Base-by-base conservation (phyloP, 2,888 invertebrate genomes). In the Diaphora mendica region DNA sequence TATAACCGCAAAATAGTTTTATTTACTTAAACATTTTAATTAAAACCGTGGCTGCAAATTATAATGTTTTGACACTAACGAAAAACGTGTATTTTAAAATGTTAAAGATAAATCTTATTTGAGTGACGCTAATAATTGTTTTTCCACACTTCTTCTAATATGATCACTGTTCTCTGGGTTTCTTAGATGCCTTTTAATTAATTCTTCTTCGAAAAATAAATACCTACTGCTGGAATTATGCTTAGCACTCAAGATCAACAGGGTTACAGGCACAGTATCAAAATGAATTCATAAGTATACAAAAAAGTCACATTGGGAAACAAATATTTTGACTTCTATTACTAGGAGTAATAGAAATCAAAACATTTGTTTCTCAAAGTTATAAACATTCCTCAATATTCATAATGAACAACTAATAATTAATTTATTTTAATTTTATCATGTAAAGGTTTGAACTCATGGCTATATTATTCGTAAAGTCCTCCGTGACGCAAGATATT, bases 41-140 rank as follows among this genome's bases (percentile, higher is more conserved):
- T 69, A 74, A 64, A 51, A 64, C 55, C 76, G 83, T 70, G 85
- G 85, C 77, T 81, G 48, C 15, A 33, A 59, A 42, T 26, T 68
- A 68, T 23, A 51, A 5, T 67, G 35, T 35, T 26, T 48, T 17
- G 62, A 67, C 33, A 68, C n/a, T 33, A 26, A 67, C 67, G 11
- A 67, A 30, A 66, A 66, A 66, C 26, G 39, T 39, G 39, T 39
- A 39, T 39, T 39, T 11, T 39, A 11, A 39, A 39, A 39, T 39
- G 9, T 66, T 15, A 66, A 26, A 42, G 7, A 66, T 66, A n/a
- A n/a, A 39, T 39, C n/a, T 67, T 23, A 11, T 33, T 67, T 68
- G 7, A 51, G 44, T n/a, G 51, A 51, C 48, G 35, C 33, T 51
- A 26, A 68, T 20, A 26, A 30, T 33, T 30, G 48, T 33, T 33